Evolutionary conservation across 2,888 invertebrate genomes (phyloP), one percentile per base, ranked within the genome.

Genomic region (Notodonta ziczac): DNA sequence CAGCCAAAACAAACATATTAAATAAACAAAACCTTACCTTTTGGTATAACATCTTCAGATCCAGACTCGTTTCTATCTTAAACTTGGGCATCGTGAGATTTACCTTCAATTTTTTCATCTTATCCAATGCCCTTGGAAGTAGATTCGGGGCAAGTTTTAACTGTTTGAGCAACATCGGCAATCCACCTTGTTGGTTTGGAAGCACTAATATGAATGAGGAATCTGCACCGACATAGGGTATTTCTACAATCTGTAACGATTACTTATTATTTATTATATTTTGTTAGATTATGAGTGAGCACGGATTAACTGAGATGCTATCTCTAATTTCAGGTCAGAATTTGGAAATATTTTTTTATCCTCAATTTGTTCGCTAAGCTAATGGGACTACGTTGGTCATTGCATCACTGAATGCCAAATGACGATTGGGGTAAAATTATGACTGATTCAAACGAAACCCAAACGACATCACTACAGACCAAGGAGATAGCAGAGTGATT

Each of bases 161-260:
- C n/a, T 75, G 60, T 9, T 69, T 67, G 0, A 90, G 59, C 9
- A 91, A 58, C 2, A 65, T 4, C 8, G 73, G 51, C 1, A 98
- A 87, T 0, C 97, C 97, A 55, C 94, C 91, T 35, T 89, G 87
- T 16, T 94, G 80, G 57, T 95, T 94, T 0, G 98, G 98, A 61
- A 98, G 87, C 35, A 98, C 87, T 54, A 98, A 91, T 0, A 97
- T 74, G 95, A 98, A 95, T 51, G 95, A 95, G 9, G 96, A 82
- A 54, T 95, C 89, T 0, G 92, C 87, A 24, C 95, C 95, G 61
- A 89, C 84, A 77, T 97, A 98, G 0, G 96, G 96, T 71, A 98
- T 76, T 82, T 96, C 95, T 59, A 98, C 75, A 5, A 96, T 94
- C 95, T 94, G 64, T 94, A 62, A 46, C 42, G 9, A 48, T 46